phyloP scores from a whole-genome alignment of 2,888 invertebrate genomes.

The Dynastes hyllus region DNA sequence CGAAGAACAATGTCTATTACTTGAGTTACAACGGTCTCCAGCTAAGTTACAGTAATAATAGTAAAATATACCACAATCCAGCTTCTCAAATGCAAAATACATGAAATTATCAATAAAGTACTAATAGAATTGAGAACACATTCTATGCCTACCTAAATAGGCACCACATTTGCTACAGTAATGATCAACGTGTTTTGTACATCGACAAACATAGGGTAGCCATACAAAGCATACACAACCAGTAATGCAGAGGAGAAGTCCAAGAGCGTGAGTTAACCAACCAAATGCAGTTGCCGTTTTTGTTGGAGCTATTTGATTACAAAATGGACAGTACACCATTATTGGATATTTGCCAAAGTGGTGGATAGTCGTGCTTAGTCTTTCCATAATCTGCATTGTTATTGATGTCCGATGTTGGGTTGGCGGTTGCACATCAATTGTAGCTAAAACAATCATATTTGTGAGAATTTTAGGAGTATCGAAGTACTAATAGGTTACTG shows the following conservation, averaged over 20 bases:
- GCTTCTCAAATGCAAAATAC: too few species aligned
- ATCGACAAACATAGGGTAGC: conserved; percentile 2
- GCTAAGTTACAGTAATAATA: too few species aligned
- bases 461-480: too few species aligned
- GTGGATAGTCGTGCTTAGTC: background rate
- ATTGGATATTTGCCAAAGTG: background rate
- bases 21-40: too few species aligned
- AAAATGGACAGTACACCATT: background rate
- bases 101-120: too few species aligned
- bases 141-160: background rate
- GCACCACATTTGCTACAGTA: conserved; percentile 2
- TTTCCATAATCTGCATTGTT: too few species aligned
- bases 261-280: background rate
- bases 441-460: too few species aligned
- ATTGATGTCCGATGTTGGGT: too few species aligned
- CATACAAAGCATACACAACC: background rate
- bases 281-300: background rate
- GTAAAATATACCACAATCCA: too few species aligned
- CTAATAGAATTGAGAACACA: background rate
- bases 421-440: too few species aligned
- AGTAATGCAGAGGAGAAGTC: background rate
- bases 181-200: conserved; percentile 6
- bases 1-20: too few species aligned
- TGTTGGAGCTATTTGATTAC: background rate
- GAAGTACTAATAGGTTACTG: too few species aligned